Evolutionary conservation across 1,140 invertebrate species (phyloP), one percentile per base, ranked within the genome.

Genomic region (Heliconius melpomene): DNA sequence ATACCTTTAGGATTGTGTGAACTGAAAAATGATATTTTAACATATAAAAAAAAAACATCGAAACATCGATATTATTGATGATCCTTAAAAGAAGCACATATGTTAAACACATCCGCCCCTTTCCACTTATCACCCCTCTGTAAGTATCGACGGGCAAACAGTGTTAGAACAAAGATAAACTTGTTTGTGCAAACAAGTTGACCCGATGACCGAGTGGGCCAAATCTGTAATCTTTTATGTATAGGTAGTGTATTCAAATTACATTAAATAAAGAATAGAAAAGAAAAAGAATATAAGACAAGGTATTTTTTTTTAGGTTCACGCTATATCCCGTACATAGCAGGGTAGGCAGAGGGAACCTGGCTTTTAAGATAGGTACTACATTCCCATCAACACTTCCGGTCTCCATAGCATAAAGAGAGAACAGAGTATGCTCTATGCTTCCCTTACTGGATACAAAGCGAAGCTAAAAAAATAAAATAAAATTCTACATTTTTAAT

Each of bases 91-190:
- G 26, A 66, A 13, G 9, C 1, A 66, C 60, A 66, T 66, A 29
- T 66, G 60, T 29, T 66, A 29, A 66, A 66, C 26, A 60, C 80
- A 73, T 86, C 85, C 85, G 85, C 79, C 84, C 84, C 78, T 81
- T 86, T 85, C 74, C 80, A 86, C 79, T 86, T 86, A 86, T 81
- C 79, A 72, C 75, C 78, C 75, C 54, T 36, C 26, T 50, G 78
- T 52, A 84, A 80, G 83, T 74, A 82, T 71, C 60, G n/a, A 72
- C 52, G 57, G 57, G 66, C 79, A 80, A 83, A 85, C 78, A 83
- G 77, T 20, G 71, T 77, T 81, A 79, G 81, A 84, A 83, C 82
- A 85, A 85, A 83, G 80, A 79, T 66, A 66, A 79, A 83, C 79
- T 78, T 60, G 79, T 84, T 84, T 82, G 70, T 11, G 54, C 54